Conservation (phyloP, 1,140 invertebrate species). For the Drosophila sechellia region DNA sequence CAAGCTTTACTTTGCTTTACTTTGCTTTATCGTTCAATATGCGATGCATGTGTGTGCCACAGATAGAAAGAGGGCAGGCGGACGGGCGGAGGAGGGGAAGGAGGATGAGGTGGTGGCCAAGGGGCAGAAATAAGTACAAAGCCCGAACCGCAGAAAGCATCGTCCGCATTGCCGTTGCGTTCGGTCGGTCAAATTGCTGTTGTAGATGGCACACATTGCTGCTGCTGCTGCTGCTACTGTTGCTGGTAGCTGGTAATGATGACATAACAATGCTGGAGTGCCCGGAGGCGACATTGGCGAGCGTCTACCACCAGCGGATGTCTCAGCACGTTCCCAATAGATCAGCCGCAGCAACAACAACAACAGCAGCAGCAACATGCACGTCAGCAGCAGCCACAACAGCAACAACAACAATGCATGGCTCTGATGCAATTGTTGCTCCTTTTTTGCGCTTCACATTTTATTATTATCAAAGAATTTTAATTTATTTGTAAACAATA, state of each 20-base stretch:
- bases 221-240: slow-evolving; percentile 12
- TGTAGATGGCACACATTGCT: slow-evolving; percentile 51
- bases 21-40: slow-evolving; percentile 58
- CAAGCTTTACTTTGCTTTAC: slow-evolving; percentile 42
- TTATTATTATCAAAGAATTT: slow-evolving; percentile 77
- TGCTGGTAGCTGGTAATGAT: slow-evolving; percentile 71
- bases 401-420: slow-evolving; percentile 17
- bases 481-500: slow-evolving; percentile 80
- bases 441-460: slow-evolving; percentile 34
- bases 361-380: slow-evolving; percentile 32
- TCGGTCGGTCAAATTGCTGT: slow-evolving; percentile 46
- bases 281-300: slow-evolving; percentile 68
- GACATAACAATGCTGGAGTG: slow-evolving; percentile 82
- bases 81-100: too few species aligned
- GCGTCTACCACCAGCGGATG: slow-evolving; percentile 58
- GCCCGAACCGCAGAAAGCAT: slow-evolving; percentile 55
- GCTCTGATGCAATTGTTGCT: slow-evolving; percentile 57
- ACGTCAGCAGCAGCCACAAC: slow-evolving; percentile 19
- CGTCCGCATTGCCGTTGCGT: slow-evolving; percentile 52
- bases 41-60: slow-evolving; percentile 36
- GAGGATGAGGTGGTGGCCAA: background rate
- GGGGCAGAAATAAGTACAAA: slow-evolving; percentile 55
- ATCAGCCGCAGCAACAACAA: slow-evolving; percentile 61
- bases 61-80: background rate
- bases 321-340: slow-evolving; percentile 80